Evolutionary conservation across 2,797 vertebrate species (phyloP).

Genomic region (Acanthiza pusilla): DNA sequence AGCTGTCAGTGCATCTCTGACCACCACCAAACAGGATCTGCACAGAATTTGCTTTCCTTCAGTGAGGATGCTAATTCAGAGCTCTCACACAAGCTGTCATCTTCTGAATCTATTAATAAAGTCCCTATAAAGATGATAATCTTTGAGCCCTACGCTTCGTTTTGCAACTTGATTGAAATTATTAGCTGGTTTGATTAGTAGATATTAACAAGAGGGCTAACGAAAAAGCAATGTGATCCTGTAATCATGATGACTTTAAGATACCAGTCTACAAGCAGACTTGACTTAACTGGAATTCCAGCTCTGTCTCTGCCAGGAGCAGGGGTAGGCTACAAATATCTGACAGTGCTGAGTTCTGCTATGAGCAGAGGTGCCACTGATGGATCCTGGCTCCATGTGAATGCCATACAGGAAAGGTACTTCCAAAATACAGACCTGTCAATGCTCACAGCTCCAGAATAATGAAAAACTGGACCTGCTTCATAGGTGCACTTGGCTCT

Average conservation of each 20-base stretch:
- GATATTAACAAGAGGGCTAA: not conserved
- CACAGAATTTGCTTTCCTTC: not conserved
- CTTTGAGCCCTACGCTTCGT: not conserved
- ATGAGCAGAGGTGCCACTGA: not conserved
- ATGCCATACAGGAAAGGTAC: not conserved
- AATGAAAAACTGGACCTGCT: not conserved
- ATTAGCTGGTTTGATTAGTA: not conserved
- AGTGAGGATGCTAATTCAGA: not conserved
- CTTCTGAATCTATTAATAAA: not conserved
- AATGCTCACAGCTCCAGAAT: not conserved
- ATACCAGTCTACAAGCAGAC: not conserved
- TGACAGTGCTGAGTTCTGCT: not conserved
- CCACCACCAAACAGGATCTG: not conserved
- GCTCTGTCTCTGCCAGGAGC: not conserved
- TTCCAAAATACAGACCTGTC: not conserved
- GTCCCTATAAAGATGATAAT: not conserved
- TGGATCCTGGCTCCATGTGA: not conserved
- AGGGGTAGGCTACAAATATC: rapidly evolving
- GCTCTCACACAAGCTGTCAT: not conserved
- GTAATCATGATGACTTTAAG: not conserved
- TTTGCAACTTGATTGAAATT: slow-evolving; percentile 6
- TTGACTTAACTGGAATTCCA: not conserved
- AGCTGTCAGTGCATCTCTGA: not conserved
- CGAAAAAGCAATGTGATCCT: not conserved
- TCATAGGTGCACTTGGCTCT: not conserved